Evolutionary conservation across 2,888 invertebrate genomes (phyloP), one percentile per base, ranked within the genome.

Genomic region (Meghimatium bilineatum): DNA sequence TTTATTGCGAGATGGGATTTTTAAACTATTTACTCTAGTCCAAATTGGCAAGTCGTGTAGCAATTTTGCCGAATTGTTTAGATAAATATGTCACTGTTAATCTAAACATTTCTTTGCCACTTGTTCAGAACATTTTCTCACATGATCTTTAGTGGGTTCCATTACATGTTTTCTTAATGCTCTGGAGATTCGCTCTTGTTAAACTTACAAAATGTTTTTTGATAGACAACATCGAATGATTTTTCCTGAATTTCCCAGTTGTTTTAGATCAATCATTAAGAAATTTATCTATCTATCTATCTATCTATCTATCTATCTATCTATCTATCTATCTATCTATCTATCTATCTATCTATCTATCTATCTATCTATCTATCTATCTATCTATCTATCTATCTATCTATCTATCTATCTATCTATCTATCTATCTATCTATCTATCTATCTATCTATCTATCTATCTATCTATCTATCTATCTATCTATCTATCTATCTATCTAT

Each of bases 311-410:
- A 38, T 71, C 71, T 71, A 38, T 71, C 71, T 71, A 38, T 71
- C 71, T 71, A 38, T 71, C 71, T 71, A 38, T 71, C 71, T 71
- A 38, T 71, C 71, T 71, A 38, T 71, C 71, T 71, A 71, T 71
- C 71, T 71, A 71, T 71, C 71, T 71, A 71, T 38, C 71, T 71
- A 71, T 71, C 71, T 71, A 71, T 71, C 71, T 71, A 38, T 71
- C 71, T n/a, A 12, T 1, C 36, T 36, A n/a, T n/a, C n/a, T n/a
- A n/a, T n/a, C n/a, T n/a, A n/a, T n/a, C n/a, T n/a, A n/a, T n/a
- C n/a, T n/a, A n/a, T n/a, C n/a, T n/a, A n/a, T n/a, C n/a, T n/a
- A n/a, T n/a, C n/a, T n/a, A n/a, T n/a, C n/a, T n/a, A n/a, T n/a
- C n/a, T n/a, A n/a, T n/a, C 2, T 69, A 12, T 44, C 5, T 44